phyloP scores from a whole-genome alignment of 1,140 invertebrate genomes.

The Ceratina calcarata region DNA sequence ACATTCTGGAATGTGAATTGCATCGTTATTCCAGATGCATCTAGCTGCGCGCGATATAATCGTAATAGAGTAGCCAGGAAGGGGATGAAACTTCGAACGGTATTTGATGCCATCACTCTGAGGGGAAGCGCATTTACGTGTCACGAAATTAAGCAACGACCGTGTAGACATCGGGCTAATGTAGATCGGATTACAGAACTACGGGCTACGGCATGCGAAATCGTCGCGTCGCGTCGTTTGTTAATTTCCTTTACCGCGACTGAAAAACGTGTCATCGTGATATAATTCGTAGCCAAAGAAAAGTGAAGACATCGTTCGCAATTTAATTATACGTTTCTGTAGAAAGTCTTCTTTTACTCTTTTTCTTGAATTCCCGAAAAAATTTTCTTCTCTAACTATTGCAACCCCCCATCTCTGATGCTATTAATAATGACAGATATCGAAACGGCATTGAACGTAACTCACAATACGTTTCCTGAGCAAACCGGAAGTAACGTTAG shows the following conservation, averaged over 20 bases:
- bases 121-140: conserved; percentile 29
- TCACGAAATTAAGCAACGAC: conserved; percentile 31
- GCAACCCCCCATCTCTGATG: neutral
- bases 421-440: conserved; percentile 41
- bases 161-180: conserved; percentile 22
- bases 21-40: conserved; percentile 41
- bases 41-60: conserved; percentile 28
- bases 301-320: too few relatives aligned
- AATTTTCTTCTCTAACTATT: neutral
- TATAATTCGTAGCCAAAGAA: too few relatives aligned
- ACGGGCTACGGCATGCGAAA: conserved; percentile 8
- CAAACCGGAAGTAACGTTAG: conserved; percentile 57
- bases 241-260: neutral
- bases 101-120: conserved; percentile 47
- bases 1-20: conserved; percentile 46
- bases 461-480: conserved; percentile 50
- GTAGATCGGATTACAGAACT: conserved; percentile 33
- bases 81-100: conserved; percentile 50
- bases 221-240: neutral
- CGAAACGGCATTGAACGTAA: conserved; percentile 9
- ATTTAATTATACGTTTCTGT: too few relatives aligned
- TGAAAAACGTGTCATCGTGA: neutral
- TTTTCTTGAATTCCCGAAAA: neutral
- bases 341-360: too few relatives aligned
- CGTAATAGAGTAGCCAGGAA: conserved; percentile 52